Base-by-base conservation (phyloP, 2,888 invertebrate species). In the Drosophila formosana region DNA sequence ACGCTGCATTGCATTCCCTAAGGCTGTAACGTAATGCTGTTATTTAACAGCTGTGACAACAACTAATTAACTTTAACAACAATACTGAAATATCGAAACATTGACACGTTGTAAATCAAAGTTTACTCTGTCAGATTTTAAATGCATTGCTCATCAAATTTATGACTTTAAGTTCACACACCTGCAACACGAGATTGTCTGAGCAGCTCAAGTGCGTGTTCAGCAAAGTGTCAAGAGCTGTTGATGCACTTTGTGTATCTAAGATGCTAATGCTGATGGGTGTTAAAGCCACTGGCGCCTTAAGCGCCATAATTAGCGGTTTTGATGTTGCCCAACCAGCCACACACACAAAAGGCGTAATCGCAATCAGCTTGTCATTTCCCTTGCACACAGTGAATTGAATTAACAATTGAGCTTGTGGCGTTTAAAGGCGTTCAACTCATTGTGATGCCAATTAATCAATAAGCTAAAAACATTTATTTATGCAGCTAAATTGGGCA, bases 31-130 rank as follows among this genome's bases (percentile, higher is more conserved):
- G 28, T 43, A 45, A 60, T 53, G 57, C 52, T 53, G 64, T 58
- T 50, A 60, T 62, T 75, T 51, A 75, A 75, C 70, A 75, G 62
- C 74, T 75, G 73, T 56, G 52, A 61, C 74, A 75, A 70, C 57
- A 75, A 72, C 75, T 65, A 65, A 75, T 75, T 75, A 65, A 62
- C 68, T 56, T 68, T 47, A 50, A 72, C 58, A 64, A 60, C 58
- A 68, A 52, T 47, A 70, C 55, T 32, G 41, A 52, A 57, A 39
- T 37, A 25, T 45, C 53, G 34, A 5, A n/a, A 32, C 18, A 25
- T 43, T 37, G 37, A 3, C 41, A 28, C 5, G 6, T 50, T 55
- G 45, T 47, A 51, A 75, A 62, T 61, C 67, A 55, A 55, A 34
- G 57, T 50, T 34, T 57, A 61, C 60, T 37, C 70, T 57, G 53